Conservation (phyloP, 1,140 invertebrate genomes). For the Contarinia nasturtii region DNA sequence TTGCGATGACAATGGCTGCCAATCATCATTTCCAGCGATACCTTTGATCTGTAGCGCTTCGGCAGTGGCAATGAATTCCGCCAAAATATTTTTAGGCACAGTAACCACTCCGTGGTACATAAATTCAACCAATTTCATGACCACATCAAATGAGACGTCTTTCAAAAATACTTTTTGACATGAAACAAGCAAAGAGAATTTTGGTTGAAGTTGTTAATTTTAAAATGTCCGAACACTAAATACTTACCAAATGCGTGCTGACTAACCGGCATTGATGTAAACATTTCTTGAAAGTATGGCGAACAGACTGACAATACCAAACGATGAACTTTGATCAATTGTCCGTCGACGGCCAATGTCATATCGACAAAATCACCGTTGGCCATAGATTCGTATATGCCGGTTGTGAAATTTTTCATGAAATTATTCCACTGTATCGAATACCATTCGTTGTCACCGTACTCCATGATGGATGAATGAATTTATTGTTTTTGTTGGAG, state of each 20-base stretch:
- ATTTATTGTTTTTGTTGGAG: no score
- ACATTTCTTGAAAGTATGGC: slow-evolving; percentile 67
- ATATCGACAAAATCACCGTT: slow-evolving; percentile 64
- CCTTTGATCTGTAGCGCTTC: slow-evolving; percentile 72
- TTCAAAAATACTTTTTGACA: slow-evolving; percentile 48
- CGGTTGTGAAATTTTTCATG: slow-evolving; percentile 49
- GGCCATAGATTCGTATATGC: slow-evolving; percentile 49
- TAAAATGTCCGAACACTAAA: no score
- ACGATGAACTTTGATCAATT: slow-evolving; percentile 60
- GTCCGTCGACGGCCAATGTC: slow-evolving; percentile 60
- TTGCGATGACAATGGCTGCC: neutral
- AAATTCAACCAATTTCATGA: slow-evolving; percentile 62
- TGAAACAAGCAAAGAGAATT: neutral
- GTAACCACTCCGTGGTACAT: slow-evolving; percentile 78
- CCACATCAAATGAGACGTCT: slow-evolving; percentile 53
- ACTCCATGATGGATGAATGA: slow-evolving; percentile 36
- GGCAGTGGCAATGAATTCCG: slow-evolving; percentile 64
- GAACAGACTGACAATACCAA: slow-evolving; percentile 68
- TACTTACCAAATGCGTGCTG: slow-evolving; percentile 35
- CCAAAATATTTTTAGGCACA: slow-evolving; percentile 63
- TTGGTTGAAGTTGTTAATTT: no score
- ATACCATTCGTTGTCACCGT: slow-evolving; percentile 49
- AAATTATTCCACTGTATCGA: slow-evolving; percentile 61
- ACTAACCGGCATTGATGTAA: slow-evolving; percentile 40
- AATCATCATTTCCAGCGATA: slow-evolving; percentile 28